Evolutionary conservation across 1,140 invertebrate species (phyloP).

Genomic region (Pristionchus pacificus): DNA sequence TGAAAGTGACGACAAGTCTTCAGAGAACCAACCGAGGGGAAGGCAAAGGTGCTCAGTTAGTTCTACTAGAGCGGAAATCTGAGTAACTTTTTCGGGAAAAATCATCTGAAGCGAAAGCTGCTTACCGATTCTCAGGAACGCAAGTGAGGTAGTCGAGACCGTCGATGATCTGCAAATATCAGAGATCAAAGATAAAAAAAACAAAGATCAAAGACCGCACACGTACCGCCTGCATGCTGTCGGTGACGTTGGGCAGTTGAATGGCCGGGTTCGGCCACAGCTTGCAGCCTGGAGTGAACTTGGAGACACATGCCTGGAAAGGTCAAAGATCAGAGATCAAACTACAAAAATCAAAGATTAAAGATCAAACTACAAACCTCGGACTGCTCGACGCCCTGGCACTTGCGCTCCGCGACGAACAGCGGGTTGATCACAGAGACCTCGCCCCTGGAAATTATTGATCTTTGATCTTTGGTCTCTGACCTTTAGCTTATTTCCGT

Average conservation of each 20-base stretch:
- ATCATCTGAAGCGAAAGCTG: no score
- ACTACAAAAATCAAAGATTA: background rate
- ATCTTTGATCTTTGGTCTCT: no score
- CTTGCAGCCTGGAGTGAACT: conserved; percentile 36
- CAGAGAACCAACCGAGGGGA: no score
- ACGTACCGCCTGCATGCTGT: conserved; percentile 38
- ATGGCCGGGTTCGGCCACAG: conserved; percentile 49
- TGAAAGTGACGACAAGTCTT: no score
- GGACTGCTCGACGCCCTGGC: conserved; percentile 48
- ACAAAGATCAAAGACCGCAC: background rate
- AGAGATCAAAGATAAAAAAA: background rate
- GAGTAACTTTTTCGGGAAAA: no score
- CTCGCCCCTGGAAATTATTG: conserved; percentile 41
- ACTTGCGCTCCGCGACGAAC: conserved; percentile 52
- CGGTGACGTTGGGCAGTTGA: conserved; percentile 45
- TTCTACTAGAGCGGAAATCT: no score
- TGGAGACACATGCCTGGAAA: conserved; percentile 27
- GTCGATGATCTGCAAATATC: conserved; percentile 38
- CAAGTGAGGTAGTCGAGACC: conserved; percentile 49
- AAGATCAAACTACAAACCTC: conserved; percentile 33
- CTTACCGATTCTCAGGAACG: conserved; percentile 42
- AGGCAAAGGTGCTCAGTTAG: no score
- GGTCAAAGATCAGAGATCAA: no score
- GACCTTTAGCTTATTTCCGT: no score
- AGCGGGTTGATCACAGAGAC: conserved; percentile 47